phyloP scores from a whole-genome alignment of 2,113 vertebrate species.

The Cyprinodon tularosa region DNA sequence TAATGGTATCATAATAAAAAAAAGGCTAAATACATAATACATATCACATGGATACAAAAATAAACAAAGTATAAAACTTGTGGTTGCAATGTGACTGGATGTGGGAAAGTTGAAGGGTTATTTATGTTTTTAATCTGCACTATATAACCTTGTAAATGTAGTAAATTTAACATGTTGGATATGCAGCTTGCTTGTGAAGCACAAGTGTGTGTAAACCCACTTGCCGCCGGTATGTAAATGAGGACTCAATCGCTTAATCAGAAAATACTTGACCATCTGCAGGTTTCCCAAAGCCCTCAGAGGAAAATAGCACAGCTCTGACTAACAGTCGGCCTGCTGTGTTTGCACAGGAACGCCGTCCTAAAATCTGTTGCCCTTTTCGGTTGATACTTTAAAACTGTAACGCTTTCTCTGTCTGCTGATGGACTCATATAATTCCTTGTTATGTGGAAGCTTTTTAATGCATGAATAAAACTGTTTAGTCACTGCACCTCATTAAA shows the following conservation, averaged over 20 bases:
- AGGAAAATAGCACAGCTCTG: slow-evolving; percentile 26
- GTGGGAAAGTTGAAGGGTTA: too few species aligned
- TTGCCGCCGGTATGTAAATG: slow-evolving; percentile 39
- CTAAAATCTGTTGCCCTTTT: slow-evolving; percentile 41
- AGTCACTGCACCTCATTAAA: background rate
- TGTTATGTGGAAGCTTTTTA: background rate
- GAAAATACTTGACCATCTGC: slow-evolving; percentile 62
- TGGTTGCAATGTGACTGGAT: too few species aligned
- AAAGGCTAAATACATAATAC: too few species aligned
- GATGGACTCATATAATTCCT: slow-evolving; percentile 1
- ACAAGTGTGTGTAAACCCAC: slow-evolving; percentile 7
- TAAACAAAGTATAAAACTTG: too few species aligned
- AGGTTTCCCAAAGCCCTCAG: slow-evolving; percentile 16
- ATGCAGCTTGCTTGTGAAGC: slow-evolving; percentile 36
- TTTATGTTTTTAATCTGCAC: too few species aligned
- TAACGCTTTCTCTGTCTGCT: slow-evolving; percentile 11
- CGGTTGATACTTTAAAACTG: slow-evolving; percentile 27
- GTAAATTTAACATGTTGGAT: slow-evolving; percentile 6
- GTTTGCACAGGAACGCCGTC: slow-evolving; percentile 48
- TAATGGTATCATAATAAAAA: too few species aligned
- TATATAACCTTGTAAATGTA: too few species aligned
- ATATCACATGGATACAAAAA: too few species aligned
- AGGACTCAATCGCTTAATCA: slow-evolving; percentile 24
- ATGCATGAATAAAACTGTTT: background rate
- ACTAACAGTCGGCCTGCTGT: slow-evolving; percentile 40